Conservation (phyloP, 2,113 vertebrate genomes). For the Erinaceus europaeus region DNA sequence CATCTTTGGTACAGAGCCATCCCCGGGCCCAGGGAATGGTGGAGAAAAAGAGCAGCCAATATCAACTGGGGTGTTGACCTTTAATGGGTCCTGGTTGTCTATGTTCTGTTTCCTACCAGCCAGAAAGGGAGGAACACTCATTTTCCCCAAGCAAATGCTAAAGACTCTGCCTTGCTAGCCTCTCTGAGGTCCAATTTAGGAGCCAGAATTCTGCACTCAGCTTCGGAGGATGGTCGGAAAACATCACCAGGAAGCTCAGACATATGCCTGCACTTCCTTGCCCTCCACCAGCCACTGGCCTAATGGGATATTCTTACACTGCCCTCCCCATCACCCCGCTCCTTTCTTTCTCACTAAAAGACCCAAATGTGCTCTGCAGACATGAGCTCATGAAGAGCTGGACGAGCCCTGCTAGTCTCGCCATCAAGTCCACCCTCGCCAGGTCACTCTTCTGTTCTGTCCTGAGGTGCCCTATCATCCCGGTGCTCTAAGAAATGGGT, state of each 20-base stretch:
- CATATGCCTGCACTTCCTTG: neutral
- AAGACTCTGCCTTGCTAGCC: neutral
- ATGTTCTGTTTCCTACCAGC: too few species aligned
- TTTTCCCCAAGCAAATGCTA: neutral
- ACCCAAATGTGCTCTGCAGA: neutral
- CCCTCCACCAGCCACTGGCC: neutral
- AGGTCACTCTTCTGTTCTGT: neutral
- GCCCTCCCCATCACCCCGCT: neutral
- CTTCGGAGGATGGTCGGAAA: neutral
- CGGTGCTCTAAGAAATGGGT: neutral
- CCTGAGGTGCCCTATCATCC: neutral
- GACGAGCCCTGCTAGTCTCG: neutral
- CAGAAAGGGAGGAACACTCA: neutral
- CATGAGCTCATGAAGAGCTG: neutral
- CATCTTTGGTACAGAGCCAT: constrained; percentile 20
- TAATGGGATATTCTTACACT: neutral
- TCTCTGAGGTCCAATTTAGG: neutral
- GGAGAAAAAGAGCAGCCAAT: neutral
- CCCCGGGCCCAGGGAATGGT: neutral
- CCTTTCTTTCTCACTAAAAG: neutral
- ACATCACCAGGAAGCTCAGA: neutral
- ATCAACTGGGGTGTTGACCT: neutral
- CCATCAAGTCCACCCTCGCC: neutral
- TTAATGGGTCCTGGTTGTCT: neutral
- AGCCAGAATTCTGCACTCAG: neutral